Evolutionary conservation across 1,140 invertebrate genomes (phyloP).

Genomic region (Drosophila pectinifera): DNA sequence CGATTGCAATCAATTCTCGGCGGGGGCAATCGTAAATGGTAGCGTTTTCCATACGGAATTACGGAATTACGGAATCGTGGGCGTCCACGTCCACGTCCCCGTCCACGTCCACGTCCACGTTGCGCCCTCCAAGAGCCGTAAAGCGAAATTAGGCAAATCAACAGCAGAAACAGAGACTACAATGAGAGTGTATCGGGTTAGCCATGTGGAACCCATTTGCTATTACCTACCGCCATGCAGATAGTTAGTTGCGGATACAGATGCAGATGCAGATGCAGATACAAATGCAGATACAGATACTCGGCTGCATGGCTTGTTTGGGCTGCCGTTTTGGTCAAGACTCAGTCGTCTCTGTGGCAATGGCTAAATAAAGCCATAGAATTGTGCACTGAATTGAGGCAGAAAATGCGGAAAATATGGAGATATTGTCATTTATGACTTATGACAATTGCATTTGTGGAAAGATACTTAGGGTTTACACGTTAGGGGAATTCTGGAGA

Average conservation of each 20-base stretch:
- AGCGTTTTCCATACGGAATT: slow-evolving; percentile 38
- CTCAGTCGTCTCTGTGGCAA: slow-evolving; percentile 24
- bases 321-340: slow-evolving; percentile 27
- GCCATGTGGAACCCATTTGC: slow-evolving; percentile 62
- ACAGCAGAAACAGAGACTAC: slow-evolving; percentile 49
- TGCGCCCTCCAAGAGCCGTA: slow-evolving; percentile 65
- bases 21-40: slow-evolving; percentile 10
- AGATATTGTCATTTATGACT: slow-evolving; percentile 1
- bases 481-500: background rate
- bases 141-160: slow-evolving; percentile 78
- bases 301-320: slow-evolving; percentile 10
- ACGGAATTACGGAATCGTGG: slow-evolving; percentile 60
- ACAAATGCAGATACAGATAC: slow-evolving; percentile 7
- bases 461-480: background rate
- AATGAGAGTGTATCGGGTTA: slow-evolving; percentile 31
- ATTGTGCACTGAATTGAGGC: slow-evolving; percentile 42
- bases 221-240: slow-evolving; percentile 31
- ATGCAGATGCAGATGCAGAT: slow-evolving; percentile 15
- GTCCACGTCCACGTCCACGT: slow-evolving; percentile 49
- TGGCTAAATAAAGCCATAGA: slow-evolving; percentile 52
- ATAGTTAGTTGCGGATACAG: slow-evolving; percentile 33
- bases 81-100: slow-evolving; percentile 52
- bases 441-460: background rate
- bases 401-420: slow-evolving; percentile 27
- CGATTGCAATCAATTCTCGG: slow-evolving; percentile 74